A percentile compares a stretch with the other conserved stretches of the same genome.
Evolutionary conservation across 1,140 invertebrate genomes (phyloP).

Genomic region (Frieseomelitta varia): DNA sequence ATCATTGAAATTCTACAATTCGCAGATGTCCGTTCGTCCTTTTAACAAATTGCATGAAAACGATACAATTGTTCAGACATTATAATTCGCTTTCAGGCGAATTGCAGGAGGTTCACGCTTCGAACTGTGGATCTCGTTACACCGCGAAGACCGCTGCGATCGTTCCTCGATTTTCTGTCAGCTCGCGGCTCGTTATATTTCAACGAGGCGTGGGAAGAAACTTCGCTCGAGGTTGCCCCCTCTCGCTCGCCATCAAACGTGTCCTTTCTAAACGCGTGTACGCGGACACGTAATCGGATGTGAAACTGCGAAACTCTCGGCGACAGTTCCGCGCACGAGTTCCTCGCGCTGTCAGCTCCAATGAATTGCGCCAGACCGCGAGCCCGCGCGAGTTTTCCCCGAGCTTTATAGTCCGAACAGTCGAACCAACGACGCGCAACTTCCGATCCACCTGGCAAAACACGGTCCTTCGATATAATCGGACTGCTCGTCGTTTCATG

Average conservation of each 20-base stretch:
- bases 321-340: slow-evolving; percentile 28
- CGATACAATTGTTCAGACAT: no score
- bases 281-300: slow-evolving; percentile 15
- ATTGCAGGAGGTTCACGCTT: not conserved
- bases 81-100: no score
- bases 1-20: no score
- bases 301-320: slow-evolving; percentile 28
- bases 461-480: not conserved
- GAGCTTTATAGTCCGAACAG: not conserved
- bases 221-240: not conserved
- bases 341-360: slow-evolving; percentile 3
- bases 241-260: not conserved
- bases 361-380: slow-evolving; percentile 4
- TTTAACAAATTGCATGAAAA: no score
- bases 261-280: not conserved
- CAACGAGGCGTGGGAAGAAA: not conserved
- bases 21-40: no score
- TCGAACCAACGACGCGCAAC: not conserved
- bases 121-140: not conserved
- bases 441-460: not conserved
- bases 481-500: not conserved
- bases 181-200: no score
- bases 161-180: not conserved
- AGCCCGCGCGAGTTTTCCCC: not conserved
- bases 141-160: not conserved